phyloP scores from a whole-genome alignment of 2,797 vertebrate species.

The Pantherophis alleghaniensis region DNA sequence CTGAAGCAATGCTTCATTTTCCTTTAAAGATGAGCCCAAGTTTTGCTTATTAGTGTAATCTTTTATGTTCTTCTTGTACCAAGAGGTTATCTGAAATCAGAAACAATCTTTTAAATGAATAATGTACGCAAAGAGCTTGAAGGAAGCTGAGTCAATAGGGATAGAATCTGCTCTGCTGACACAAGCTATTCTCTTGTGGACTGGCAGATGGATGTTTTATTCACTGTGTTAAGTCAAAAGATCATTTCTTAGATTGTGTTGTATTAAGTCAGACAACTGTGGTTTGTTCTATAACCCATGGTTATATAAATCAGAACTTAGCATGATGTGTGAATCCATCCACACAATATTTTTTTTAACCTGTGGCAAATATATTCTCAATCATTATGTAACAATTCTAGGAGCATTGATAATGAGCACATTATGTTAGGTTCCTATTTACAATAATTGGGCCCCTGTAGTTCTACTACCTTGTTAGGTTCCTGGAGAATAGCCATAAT shows the following conservation, averaged over 20 bases:
- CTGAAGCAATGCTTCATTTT: conserved; percentile 77
- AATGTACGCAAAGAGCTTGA: background rate
- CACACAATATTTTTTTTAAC: background rate
- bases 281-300: background rate
- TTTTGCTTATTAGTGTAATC: conserved; percentile 72
- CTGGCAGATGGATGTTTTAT: background rate
- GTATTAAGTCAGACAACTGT: background rate
- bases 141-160: background rate
- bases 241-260: background rate
- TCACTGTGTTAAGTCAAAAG: background rate
- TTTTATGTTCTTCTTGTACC: conserved; percentile 76
- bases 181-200: background rate
- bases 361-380: background rate
- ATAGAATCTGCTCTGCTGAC: background rate
- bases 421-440: background rate
- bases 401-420: background rate
- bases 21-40: conserved; percentile 77
- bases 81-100: conserved; percentile 74
- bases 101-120: conserved; percentile 20
- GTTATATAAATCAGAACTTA: background rate
- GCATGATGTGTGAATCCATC: background rate
- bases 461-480: background rate
- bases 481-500: background rate
- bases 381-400: background rate
- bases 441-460: background rate